phyloP scores from a whole-genome alignment of 30 jellyfish, hydroid and myxozoan species.

The Nemopilema nomurai region DNA sequence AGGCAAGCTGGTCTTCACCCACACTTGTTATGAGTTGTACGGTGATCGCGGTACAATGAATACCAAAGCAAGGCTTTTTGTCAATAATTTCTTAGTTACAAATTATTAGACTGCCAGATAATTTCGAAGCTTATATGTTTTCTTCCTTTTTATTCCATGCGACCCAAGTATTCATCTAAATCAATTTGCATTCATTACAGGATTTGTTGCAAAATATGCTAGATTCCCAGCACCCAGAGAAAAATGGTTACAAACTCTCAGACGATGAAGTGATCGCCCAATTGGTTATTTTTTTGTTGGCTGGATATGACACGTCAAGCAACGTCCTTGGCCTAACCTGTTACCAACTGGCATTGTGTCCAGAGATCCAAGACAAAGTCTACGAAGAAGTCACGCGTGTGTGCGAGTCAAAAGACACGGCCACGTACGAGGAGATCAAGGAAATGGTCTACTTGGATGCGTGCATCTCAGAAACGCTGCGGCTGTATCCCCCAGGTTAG shows the following conservation, averaged over 20 bases:
- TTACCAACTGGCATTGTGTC: constrained; percentile 66
- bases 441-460: constrained; percentile 63
- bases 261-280: constrained; percentile 66
- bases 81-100: no score
- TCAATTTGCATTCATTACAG: background rate
- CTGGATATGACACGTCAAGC: constrained; percentile 82
- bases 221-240: constrained; percentile 52
- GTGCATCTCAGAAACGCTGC: constrained; percentile 55
- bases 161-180: no score
- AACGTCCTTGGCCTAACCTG: constrained; percentile 41
- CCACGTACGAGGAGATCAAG: constrained; percentile 50
- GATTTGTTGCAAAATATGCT: constrained; percentile 50
- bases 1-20: no score
- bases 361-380: constrained; percentile 65
- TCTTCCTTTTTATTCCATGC: no score
- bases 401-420: constrained; percentile 25
- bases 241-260: constrained; percentile 38
- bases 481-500: constrained; percentile 67
- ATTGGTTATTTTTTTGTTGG: constrained; percentile 50
- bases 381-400: constrained; percentile 52
- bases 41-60: no score
- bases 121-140: no score
- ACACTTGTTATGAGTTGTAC: no score
- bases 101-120: no score
- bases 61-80: no score